Base-by-base conservation (phyloP, 2,113 vertebrate genomes). In the Globicephala melas region DNA sequence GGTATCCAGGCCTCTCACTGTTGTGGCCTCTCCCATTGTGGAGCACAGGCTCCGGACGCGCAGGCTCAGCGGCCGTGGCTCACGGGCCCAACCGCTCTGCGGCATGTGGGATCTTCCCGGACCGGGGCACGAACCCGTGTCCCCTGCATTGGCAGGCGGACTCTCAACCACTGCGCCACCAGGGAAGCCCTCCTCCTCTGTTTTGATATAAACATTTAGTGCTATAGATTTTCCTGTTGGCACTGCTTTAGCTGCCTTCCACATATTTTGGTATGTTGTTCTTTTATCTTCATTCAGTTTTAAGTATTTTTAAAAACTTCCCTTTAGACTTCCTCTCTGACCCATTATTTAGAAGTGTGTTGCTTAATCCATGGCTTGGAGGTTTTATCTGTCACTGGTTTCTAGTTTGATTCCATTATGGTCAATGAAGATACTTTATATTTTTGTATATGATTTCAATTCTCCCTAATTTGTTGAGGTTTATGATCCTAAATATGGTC, bases 351-450 rank as follows among this genome's bases (percentile, higher is more conserved):
- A 83, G 26, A 71, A 68, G 8, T 41, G 5, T 23, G 5, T 20
- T 85, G 33, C 38, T 50, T 85, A 83, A 80, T 58, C 15, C 77
- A 89, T 44, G 11, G 41, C 89, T n/a, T 70, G 50, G 18, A 84
- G 26, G 15, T 21, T 87, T 80, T n/a, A 15, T 20, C 50, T 88
- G 38, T 70, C n/a, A 82, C 3, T 91, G 44, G 36, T 80, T 94
- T 93, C 53, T 58, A 77, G 80, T 53, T 68, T 81, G 38, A 91
- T 68, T 62, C 50, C 33, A 70, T 63, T 41, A 88, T 13, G 28
- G 62, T 47, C n/a, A 65, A 33, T 67, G 31, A 74, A 82, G 67
- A 68, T n/a, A 76, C 3, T 58, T 58, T 58, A 21, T 58, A 58
- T 21, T 18, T 58, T 58, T 38, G 28, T 55, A 8, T 28, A 71